Base-by-base conservation (phyloP, 2,888 invertebrate genomes). In the Cantharis rustica region DNA sequence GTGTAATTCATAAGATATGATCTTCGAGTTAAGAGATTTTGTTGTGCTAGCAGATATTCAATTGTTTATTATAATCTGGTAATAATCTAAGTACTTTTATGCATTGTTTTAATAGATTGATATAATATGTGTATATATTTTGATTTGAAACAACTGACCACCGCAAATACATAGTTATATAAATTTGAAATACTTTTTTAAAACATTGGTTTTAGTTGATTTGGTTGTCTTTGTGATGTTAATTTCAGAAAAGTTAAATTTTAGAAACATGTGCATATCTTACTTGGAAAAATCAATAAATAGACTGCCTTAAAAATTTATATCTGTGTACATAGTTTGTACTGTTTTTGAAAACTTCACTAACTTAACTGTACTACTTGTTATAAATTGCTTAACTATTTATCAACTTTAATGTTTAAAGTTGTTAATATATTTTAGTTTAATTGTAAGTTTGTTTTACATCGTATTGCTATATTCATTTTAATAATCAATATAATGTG, bases 181-280 rank as follows among this genome's bases (percentile, higher is more conserved):
- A n/a, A 66, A 66, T 66, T 66, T 66, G 64, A 17, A 20, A 66
- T 20, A 20, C 9, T 23, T 20, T 20, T 9, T 66, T 20, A 7
- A 20, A 7, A 64, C n/a, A 4, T 66, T 66, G 20, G 5, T 64
- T 64, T 64, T 17, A 16, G 3, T 66, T 13, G 20, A n/a, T 66
- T 63, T 17, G 13, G 16, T 63, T 20, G 20, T 20, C 47, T 47
- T 47, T 7, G 7, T 47, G n/a, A n/a, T n/a, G 7, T 47, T 66
- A 66, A 11, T 66, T 66, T n/a, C 13, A 20, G 20, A 66, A 23
- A n/a, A n/a, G n/a, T 66, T 66, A 66, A 66, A 66, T 66, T 47
- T 66, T 66, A 66, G 64, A 66, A 66, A 66, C 47, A 66, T 13
- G 16, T 66, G 64, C 64, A 66, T 66, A 66, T 66, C 64, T 66